These are phyloP conservation scores for Bedellia somnulentella DNA, from an alignment of 2,888 invertebrate species.

Conservation along the genomic window DNA sequence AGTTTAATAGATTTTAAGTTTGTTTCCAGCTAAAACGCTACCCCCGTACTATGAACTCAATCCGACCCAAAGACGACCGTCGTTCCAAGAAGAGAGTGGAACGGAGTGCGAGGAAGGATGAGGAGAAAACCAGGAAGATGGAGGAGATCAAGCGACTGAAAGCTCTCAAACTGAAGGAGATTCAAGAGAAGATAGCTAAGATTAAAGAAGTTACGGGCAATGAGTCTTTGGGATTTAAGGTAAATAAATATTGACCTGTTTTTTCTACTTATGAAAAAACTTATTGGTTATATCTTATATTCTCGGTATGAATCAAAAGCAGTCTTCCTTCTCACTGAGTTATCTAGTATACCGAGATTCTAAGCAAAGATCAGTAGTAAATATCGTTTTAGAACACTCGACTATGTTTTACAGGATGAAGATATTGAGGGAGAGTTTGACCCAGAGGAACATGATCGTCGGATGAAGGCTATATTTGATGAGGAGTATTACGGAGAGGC, in stretches of 20 bases:
- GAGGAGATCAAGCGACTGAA: constrained; percentile 88
- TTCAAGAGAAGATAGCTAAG: constrained; percentile 83
- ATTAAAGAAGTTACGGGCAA: constrained; percentile 89
- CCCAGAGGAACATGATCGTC: constrained; percentile 81
- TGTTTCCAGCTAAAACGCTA: constrained; percentile 85
- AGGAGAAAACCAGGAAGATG: constrained; percentile 77
- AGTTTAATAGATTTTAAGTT: no score
- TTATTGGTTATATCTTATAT: no score
- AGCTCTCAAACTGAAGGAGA: constrained; percentile 85
- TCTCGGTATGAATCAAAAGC: no score
- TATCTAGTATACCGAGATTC: no score
- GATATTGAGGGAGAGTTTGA: constrained; percentile 92
- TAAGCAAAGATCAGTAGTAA: no score
- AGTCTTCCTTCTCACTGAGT: no score
- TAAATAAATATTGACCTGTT: constrained; percentile 13
- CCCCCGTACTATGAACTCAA: constrained; percentile 85
- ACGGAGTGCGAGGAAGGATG: constrained; percentile 70
- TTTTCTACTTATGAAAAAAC: no score
- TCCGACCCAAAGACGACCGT: constrained; percentile 78
- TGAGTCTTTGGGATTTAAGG: constrained; percentile 66
- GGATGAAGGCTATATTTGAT: constrained; percentile 85
- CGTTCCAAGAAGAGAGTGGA: constrained; percentile 79
- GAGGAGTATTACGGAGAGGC: constrained; percentile 82
- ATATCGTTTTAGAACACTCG: no score
- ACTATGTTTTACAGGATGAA: constrained; percentile 48